A percentile compares a stretch with the other conserved stretches of the same genome.
These are phyloP conservation scores for Lingula anatina DNA, from an alignment of 2,888 invertebrate genomes.

Conservation along the genomic window DNA sequence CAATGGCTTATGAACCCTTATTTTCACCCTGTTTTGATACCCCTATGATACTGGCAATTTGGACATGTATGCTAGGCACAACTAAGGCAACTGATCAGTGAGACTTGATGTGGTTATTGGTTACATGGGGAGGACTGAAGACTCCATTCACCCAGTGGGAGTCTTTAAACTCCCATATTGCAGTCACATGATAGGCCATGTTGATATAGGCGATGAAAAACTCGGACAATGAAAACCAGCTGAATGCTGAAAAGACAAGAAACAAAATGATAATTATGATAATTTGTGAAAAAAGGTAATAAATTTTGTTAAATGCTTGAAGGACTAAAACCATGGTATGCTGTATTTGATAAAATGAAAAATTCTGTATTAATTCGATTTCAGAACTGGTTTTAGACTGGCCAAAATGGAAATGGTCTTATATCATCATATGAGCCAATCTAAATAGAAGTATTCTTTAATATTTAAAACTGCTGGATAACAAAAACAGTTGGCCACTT, in stretches of 20 bases:
- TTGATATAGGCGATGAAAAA: constrained; percentile 86
- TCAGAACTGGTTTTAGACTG: no score
- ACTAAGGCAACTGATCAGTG: not conserved
- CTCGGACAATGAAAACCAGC: constrained; percentile 89
- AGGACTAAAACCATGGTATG: not conserved
- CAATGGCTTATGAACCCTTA: no score
- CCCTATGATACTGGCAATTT: no score
- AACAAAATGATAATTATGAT: constrained; percentile 11
- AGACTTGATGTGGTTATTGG: not conserved
- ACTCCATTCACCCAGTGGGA: constrained; percentile 7
- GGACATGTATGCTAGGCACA: no score
- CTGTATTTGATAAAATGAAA: no score
- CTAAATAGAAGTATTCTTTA: not conserved
- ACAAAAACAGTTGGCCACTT: no score
- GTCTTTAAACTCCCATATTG: constrained; percentile 69
- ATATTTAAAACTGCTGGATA: no score
- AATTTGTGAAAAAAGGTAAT: constrained; percentile 1
- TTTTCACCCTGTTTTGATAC: no score
- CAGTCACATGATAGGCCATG: constrained; percentile 87
- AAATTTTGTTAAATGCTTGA: not conserved
- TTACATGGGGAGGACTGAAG: not conserved
- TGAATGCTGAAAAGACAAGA: constrained; percentile 68
- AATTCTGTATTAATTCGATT: no score
- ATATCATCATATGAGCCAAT: no score
- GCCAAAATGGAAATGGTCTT: no score